Evolutionary conservation across 1,140 invertebrate species (phyloP), one percentile per base, ranked within the genome.

Genomic region (Drosophila ananassae): DNA sequence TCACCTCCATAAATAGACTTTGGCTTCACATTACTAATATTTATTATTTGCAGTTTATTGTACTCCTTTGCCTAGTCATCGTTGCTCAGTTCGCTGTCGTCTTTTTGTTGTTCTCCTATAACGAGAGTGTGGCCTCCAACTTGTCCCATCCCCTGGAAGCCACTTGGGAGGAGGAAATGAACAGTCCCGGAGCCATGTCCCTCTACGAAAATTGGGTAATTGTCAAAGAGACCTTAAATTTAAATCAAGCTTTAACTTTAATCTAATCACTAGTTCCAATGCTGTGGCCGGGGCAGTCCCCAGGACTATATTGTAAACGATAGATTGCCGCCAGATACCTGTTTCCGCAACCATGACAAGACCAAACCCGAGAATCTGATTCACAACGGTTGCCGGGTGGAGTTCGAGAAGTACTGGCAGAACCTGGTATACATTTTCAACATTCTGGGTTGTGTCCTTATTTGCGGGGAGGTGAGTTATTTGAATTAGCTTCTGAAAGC

Each of bases 211-310:
- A 81, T 30, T 91, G 90, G 90, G 90, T 91, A 51, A 57, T 69
- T 53, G 0, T 4, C 1, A 12, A 21, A 24, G 1, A 9, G 2
- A 2, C 10, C 9, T 9, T 9, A 22, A 47, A 22, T 3, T 21
- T 10, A 3, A 47, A 21, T 2, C 41, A 0, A 5, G 13, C 0
- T 44, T 47, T 22, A 2, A 9, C 21, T 22, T 22, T 5, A 17
- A 21, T 44, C 7, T 10, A 1, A 47, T 24, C 75, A 21, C 8
- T 51, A 94, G 93, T 80, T 93, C 10, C 7, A 92, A n/a, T 94
- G 94, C 56, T 94, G 94, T 50, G 94, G 94, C 48, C 71, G 93
- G 9, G 60, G 89, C 2, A 73, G 76, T 24, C 79, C 90, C 0
- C 34, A 67, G 7, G 92, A 93, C 66, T 93, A 79, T 13, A 21